phyloP scores from a whole-genome alignment of 2,113 vertebrate genomes.

The Gallinago media region DNA sequence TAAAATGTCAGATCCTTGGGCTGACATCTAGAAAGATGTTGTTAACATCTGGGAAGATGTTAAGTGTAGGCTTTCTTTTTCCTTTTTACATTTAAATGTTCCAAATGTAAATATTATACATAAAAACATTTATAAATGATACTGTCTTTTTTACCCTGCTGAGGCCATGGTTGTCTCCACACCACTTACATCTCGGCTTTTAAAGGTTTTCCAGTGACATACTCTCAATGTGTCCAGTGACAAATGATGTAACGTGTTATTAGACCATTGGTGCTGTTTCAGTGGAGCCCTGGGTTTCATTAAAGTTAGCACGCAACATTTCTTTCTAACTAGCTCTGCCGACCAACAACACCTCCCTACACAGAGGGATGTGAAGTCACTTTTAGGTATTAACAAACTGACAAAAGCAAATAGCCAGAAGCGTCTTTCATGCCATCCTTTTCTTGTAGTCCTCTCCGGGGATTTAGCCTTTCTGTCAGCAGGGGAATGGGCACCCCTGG shows the following conservation, averaged over 20 bases:
- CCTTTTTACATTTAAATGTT: slow-evolving; percentile 48
- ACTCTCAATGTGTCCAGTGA: slow-evolving; percentile 57
- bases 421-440: background rate
- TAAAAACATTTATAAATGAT: slow-evolving; percentile 73
- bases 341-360: background rate
- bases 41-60: slow-evolving; percentile 72
- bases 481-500: background rate
- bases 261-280: slow-evolving; percentile 30
- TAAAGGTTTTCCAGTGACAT: slow-evolving; percentile 62
- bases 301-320: background rate
- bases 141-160: slow-evolving; percentile 42
- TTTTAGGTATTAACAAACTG: background rate
- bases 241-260: slow-evolving; percentile 70
- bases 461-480: background rate
- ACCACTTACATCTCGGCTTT: slow-evolving; percentile 48
- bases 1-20: slow-evolving; percentile 11
- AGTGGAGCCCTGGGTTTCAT: slow-evolving; percentile 34
- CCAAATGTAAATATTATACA: slow-evolving; percentile 75
- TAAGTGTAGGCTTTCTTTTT: slow-evolving; percentile 58
- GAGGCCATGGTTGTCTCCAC: slow-evolving; percentile 49
- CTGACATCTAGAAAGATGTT: slow-evolving; percentile 57
- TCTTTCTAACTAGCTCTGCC: background rate
- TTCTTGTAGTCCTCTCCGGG: background rate
- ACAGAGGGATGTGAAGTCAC: background rate
- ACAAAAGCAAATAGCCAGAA: background rate